Conservation (phyloP, 1,140 invertebrate genomes). For the Armadillidium nasatum region DNA sequence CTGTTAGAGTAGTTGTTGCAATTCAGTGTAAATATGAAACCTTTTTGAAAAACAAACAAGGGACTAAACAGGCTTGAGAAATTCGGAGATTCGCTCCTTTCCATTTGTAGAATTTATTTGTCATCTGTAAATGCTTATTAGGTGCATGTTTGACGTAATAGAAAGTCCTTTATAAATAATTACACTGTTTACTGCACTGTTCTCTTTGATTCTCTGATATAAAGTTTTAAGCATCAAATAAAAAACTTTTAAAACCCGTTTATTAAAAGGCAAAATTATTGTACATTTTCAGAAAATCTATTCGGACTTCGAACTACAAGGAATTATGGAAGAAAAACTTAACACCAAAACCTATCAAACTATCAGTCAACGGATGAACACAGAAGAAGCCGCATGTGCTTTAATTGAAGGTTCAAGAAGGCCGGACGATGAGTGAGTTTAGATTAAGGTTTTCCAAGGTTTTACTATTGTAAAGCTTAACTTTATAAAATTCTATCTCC, state of each 20-base stretch:
- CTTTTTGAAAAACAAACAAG: too few species aligned
- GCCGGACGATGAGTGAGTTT: constrained; percentile 55
- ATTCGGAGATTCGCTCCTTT: too few species aligned
- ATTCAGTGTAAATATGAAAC: too few species aligned
- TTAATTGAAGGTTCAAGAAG: constrained; percentile 69
- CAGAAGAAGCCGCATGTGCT: constrained; percentile 91
- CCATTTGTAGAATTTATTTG: not conserved
- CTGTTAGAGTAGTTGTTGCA: too few species aligned
- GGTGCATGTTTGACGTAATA: not conserved
- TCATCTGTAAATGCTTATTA: not conserved
- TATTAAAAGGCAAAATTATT: not conserved
- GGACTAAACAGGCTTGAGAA: too few species aligned
- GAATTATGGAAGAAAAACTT: constrained; percentile 95
- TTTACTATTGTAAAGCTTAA: not conserved
- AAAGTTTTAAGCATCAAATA: not conserved
- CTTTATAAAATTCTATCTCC: constrained; percentile 1
- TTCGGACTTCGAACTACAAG: constrained; percentile 97
- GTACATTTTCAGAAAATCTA: constrained; percentile 79
- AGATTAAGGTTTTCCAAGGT: not conserved
- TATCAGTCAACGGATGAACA: constrained; percentile 87
- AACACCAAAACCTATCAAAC: constrained; percentile 94
- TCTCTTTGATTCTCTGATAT: not conserved
- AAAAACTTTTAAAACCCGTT: not conserved
- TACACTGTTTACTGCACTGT: not conserved
- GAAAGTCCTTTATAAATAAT: too few species aligned